A percentile compares a stretch with the other conserved stretches of the same genome.
Conservation (phyloP, 1,140 invertebrate genomes). For the Lepeophtheirus salmonis region DNA sequence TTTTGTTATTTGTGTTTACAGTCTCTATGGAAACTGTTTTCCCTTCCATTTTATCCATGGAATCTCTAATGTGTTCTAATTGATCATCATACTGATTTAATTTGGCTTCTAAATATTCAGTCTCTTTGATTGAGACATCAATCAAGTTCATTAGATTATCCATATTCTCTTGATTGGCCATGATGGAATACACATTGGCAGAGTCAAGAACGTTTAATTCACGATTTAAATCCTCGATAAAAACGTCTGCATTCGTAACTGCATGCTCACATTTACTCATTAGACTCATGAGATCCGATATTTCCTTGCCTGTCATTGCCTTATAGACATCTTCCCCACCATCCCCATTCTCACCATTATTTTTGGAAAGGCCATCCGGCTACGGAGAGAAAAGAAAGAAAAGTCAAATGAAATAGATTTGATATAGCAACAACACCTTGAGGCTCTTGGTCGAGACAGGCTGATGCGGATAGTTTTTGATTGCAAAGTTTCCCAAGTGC, state of each 20-base stretch:
- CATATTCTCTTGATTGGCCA: slow-evolving; percentile 62
- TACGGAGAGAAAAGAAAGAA: too few species aligned
- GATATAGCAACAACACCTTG: too few species aligned
- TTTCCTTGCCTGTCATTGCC: slow-evolving; percentile 61
- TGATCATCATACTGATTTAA: slow-evolving; percentile 57
- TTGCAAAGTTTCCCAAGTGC: not conserved
- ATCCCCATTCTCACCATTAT: too few species aligned
- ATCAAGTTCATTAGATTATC: slow-evolving; percentile 62
- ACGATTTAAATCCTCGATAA: slow-evolving; percentile 58
- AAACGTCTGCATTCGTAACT: slow-evolving; percentile 63
- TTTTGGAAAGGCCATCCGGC: too few species aligned
- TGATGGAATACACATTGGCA: slow-evolving; percentile 63
- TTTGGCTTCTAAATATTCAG: slow-evolving; percentile 49
- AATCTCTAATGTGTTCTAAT: slow-evolving; percentile 42
- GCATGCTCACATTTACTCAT: slow-evolving; percentile 54
- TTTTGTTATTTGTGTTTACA: slow-evolving; percentile 60
- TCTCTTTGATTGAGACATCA: slow-evolving; percentile 54
- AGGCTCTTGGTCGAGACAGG: not conserved
- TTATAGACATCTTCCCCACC: slow-evolving; percentile 46
- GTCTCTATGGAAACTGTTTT: slow-evolving; percentile 51
- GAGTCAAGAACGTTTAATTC: slow-evolving; percentile 64
- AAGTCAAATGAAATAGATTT: too few species aligned
- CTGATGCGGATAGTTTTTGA: not conserved
- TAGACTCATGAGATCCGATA: slow-evolving; percentile 48
- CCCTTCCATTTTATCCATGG: slow-evolving; percentile 18